These are phyloP conservation scores for Condylostylus longicornis DNA, from an alignment of 1,140 invertebrate species.

Conservation along the genomic window DNA sequence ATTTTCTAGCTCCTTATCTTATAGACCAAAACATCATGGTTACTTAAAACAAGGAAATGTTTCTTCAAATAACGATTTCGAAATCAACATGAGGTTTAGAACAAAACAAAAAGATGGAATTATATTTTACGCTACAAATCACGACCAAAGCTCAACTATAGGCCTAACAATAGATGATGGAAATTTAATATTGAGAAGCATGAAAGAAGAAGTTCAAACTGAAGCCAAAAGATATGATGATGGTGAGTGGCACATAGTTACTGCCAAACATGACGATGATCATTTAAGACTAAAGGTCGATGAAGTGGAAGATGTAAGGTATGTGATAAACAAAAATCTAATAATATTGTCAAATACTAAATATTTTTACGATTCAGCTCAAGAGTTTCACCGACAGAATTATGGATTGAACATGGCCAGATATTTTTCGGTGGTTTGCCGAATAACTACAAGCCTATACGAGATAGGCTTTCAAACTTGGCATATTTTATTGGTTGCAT, in stretches of 20 bases:
- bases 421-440: constrained; percentile 79
- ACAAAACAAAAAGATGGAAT: constrained; percentile 61
- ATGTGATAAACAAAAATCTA: constrained; percentile 13
- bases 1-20: constrained; percentile 24
- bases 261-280: constrained; percentile 52
- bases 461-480: constrained; percentile 25
- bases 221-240: constrained; percentile 61
- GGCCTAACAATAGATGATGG: constrained; percentile 55
- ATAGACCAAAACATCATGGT: constrained; percentile 39
- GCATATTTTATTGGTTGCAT: constrained; percentile 70
- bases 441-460: constrained; percentile 33
- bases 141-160: constrained; percentile 45
- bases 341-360: constrained; percentile 1
- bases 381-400: constrained; percentile 34
- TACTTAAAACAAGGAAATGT: constrained; percentile 47
- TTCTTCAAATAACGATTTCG: constrained; percentile 39
- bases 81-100: constrained; percentile 81
- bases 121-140: constrained; percentile 56
- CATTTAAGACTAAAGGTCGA: constrained; percentile 65
- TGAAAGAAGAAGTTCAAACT: constrained; percentile 43
- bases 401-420: constrained; percentile 45
- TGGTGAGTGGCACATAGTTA: constrained; percentile 84
- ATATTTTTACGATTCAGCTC: constrained; percentile 7
- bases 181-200: constrained; percentile 50
- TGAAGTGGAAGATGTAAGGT: constrained; percentile 55